Conservation (phyloP, 2,113 vertebrate genomes). For the Xerus inauris region DNA sequence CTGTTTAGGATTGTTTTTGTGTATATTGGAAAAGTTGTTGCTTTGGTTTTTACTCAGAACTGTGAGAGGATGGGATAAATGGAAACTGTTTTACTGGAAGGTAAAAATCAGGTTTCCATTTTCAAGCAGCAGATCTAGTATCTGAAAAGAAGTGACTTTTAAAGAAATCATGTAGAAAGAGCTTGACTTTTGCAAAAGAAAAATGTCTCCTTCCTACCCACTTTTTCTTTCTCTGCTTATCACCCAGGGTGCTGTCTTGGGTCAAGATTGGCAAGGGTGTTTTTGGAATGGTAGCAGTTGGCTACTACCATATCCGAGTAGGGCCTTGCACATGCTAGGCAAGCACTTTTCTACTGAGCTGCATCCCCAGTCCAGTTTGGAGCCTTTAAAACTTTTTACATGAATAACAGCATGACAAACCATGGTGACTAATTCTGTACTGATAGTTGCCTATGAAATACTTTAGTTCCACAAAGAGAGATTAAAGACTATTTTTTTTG, state of each 20-base stretch:
- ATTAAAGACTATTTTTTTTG: not conserved
- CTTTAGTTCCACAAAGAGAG: not conserved
- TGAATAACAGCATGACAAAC: not conserved
- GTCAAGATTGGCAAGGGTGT: not conserved
- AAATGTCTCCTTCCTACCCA: not conserved
- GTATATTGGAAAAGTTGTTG: not conserved
- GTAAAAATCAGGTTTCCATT: slow-evolving; percentile 11
- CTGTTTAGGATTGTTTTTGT: slow-evolving; percentile 6
- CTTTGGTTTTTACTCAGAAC: slow-evolving; percentile 20
- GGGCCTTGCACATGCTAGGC: not conserved
- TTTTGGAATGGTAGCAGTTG: not conserved
- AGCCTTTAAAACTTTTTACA: not conserved
- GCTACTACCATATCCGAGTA: not conserved
- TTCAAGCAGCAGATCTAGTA: not conserved
- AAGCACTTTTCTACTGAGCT: not conserved
- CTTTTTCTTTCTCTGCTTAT: not conserved
- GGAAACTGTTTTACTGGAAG: not conserved
- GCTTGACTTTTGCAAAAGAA: not conserved
- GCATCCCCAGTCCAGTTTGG: not conserved
- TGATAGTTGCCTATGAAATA: not conserved
- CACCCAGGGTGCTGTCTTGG: not conserved
- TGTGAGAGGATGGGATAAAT: not conserved
- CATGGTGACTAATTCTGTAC: not conserved
- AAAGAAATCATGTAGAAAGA: not conserved
- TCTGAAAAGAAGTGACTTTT: slow-evolving; percentile 21